These are phyloP conservation scores for Heterochromis multidens DNA, from an alignment of 2,113 vertebrate species.

Conservation along the genomic window DNA sequence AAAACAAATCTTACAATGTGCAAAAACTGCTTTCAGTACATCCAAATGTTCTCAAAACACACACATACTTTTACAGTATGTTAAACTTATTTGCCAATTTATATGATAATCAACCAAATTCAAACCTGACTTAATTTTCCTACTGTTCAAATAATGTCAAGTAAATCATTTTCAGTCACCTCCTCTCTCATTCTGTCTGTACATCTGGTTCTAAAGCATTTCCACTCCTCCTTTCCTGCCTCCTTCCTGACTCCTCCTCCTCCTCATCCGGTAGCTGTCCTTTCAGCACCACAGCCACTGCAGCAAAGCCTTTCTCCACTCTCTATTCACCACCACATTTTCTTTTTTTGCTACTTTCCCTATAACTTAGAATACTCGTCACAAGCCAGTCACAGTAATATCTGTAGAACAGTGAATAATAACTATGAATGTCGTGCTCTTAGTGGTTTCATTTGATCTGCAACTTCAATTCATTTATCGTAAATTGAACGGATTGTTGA, in stretches of 20 bases:
- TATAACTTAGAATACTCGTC: not conserved
- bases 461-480: not conserved
- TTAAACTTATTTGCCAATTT: not conserved
- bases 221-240: not conserved
- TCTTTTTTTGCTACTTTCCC: not conserved
- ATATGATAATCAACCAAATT: not conserved
- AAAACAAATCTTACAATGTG: not conserved
- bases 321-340: not conserved
- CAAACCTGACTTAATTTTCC: not conserved
- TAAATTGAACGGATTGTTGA: not conserved
- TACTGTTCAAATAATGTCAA: not conserved
- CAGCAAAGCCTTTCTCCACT: constrained; percentile 32
- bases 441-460: not conserved
- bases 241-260: constrained; percentile 8
- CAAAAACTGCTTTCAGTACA: not conserved
- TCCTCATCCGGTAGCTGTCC: constrained; percentile 31
- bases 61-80: not conserved
- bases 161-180: not conserved
- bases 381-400: not conserved
- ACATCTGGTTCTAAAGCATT: constrained; percentile 1
- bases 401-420: not conserved
- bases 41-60: not conserved
- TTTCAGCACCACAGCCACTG: constrained; percentile 55
- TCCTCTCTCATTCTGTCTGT: not conserved
- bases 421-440: not conserved